Evolutionary conservation across 2,797 vertebrate species (phyloP), one percentile per base, ranked within the genome.

Genomic region (Lerista edwardsae): DNA sequence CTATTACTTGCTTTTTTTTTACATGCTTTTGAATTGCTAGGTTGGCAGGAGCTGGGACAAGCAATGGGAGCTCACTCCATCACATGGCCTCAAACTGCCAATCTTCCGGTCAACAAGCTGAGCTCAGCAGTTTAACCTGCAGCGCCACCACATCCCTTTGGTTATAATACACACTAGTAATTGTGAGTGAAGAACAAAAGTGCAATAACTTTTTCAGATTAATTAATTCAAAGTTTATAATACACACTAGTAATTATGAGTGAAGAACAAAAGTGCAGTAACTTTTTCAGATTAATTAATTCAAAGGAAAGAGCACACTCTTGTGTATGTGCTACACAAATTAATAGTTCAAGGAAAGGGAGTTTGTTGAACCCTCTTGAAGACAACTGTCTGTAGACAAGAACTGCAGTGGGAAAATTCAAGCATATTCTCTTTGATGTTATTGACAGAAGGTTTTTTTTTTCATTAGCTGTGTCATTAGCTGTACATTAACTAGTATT

Each of bases 391-490:
- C 51, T 55, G 59, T 25, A 36, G 3, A 39, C 62, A 10, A 67
- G 57, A 69, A 25, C 2, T 19, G 4, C 27, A 75, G 75, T 31
- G 39, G 64, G 68, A 82, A 73, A 19, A 59, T 61, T 2, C 7
- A 21, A 73, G 15, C 57, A 51, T 57, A 6, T 19, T 47, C 62
- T 65, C 39, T 15, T 61, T 55, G 47, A 27, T n/a, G 61, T 47
- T 74, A 76, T 67, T 80, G 62, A 72, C 68, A 73, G 68, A 29
- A 21, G 68, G 34, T 4, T 17, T 19, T 79, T 55, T n/a, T 47
- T 47, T 75, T 25, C 71, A 78, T 78, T 77, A 72, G 80, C 80
- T 64, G 31, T 41, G 79, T 21, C 12, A 57, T 67, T 67, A 83
- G 41, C 62, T 75, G 44, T 67, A 83, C 10, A 31, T 74, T 55